Base-by-base conservation (phyloP, 2,888 invertebrate genomes). In the Beris morrisii region DNA sequence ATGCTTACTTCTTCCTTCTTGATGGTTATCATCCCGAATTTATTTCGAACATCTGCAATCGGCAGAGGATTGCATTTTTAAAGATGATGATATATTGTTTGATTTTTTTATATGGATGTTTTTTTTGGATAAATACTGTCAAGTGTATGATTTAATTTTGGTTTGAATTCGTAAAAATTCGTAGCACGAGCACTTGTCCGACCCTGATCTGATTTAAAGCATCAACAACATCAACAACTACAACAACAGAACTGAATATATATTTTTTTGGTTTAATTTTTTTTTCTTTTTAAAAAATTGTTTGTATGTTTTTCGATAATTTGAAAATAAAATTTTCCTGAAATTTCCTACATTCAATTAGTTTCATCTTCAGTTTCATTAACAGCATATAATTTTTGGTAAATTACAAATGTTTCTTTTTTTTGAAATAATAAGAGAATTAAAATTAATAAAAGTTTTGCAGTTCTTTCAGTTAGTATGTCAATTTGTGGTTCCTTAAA, bases 31-130 rank as follows among this genome's bases (percentile, higher is more conserved):
- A 72, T 68, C 67, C 69, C 71, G 58, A 69, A 72, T 69, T 72
- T 71, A 68, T 71, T 73, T 69, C 72, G 73, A 70, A 71, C 72
- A 74, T 73, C 74, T 74, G 74, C 74, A 73, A 74, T 72, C 73
- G 72, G 70, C 71, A 73, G 69, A 70, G 72, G 72, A 73, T 72
- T 72, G 73, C 72, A 72, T 72, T 73, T 73, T 61, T 59, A 59
- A 31, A 50, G 32, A 50, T 64, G 66, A 70, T 69, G 69, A 56
- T 69, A 64, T 70, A 70, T 67, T 69, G 52, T 46, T 53, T 66
- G 70, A 67, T 69, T 64, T 68, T 46, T 57, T 64, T 66, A 56
- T 66, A 67, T 70, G 61, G 56, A 54, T 65, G 32, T 54, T 65
- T 67, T 67, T 64, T 65, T 66, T 64, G 38, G 66, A 32, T 22